Evolutionary conservation across 2,888 invertebrate species (phyloP).

Genomic region (Cerastis leucographa): DNA sequence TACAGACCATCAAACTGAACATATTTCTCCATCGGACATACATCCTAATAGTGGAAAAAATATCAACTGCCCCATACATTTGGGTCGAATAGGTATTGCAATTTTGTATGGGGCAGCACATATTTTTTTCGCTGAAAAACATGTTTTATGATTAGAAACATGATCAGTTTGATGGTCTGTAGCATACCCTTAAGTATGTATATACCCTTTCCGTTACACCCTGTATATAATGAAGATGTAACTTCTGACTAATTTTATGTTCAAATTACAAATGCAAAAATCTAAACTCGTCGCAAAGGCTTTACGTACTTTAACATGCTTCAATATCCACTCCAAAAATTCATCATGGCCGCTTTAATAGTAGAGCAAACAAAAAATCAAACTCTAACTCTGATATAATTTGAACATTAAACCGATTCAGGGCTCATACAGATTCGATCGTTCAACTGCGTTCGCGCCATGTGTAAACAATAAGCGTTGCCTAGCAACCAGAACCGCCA

Average conservation of each 20-base stretch:
- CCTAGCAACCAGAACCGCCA: slow-evolving; percentile 71
- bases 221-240: neutral
- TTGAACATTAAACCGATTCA: slow-evolving; percentile 64
- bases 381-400: slow-evolving; percentile 58
- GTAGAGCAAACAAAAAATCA: slow-evolving; percentile 23
- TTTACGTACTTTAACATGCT: neutral
- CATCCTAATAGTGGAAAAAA: too few relatives aligned
- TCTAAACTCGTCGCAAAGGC: neutral
- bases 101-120: too few relatives aligned
- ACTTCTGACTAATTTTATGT: neutral
- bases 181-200: too few relatives aligned
- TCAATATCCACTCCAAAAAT: neutral
- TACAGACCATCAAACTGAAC: too few relatives aligned
- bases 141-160: too few relatives aligned
- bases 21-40: too few relatives aligned
- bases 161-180: too few relatives aligned
- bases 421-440: slow-evolving; percentile 71
- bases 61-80: too few relatives aligned
- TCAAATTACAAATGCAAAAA: neutral
- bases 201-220: too few relatives aligned
- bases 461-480: slow-evolving; percentile 76
- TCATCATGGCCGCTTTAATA: neutral
- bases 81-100: too few relatives aligned
- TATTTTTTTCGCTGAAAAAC: too few relatives aligned
- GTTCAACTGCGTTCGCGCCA: slow-evolving; percentile 73